Evolutionary conservation across 92 coral and sea anemone genomes (phyloP), one percentile per base, ranked within the genome.

Genomic region (Porites divaricata): DNA sequence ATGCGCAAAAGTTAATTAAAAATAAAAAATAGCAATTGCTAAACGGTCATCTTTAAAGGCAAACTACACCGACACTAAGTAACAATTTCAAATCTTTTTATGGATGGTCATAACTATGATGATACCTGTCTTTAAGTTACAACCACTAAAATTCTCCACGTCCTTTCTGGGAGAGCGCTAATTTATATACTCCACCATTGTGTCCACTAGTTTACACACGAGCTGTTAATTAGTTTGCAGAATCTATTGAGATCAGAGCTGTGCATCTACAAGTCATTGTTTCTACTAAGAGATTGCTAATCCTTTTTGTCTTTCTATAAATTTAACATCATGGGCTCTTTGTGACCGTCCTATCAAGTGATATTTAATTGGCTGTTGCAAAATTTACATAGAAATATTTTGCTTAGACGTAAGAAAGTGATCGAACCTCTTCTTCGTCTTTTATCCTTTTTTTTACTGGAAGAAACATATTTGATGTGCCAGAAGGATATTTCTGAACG

Each of bases 221-320:
- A 68, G 59, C 26, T 62, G 59, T 77, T 77, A 63, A 77, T 77
- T 63, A 63, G 83, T 79, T 79, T 79, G 74, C 20, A 11, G 50
- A n/a, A 35, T 23, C 73, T 21, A 8, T 66, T 52, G 22, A 79
- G 48, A 22, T 22, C 16, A 24, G 11, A 74, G 23, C 64, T 22
- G 83, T 64, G 51, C 74, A 50, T 79, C 50, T 24, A 50, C 74
- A 67, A 23, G 58, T 67, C 74, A 48, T 79, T 79, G 50, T 67
- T 79, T 66, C 17, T 23, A 35, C 75, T 52, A 22, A 63, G 26
- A 49, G 74, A 2, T 49, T 9, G 74, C 67, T 79, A 79, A 79
- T 79, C 84, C 82, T 10, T 21, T 64, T 78, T 62, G 66, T 63
- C 64, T 62, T 56, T 23, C 15, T 24, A 75, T 79, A 19, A 50